Evolutionary conservation across 2,888 invertebrate species (phyloP), one percentile per base, ranked within the genome.

Genomic region (Oxystoma pomonae): DNA sequence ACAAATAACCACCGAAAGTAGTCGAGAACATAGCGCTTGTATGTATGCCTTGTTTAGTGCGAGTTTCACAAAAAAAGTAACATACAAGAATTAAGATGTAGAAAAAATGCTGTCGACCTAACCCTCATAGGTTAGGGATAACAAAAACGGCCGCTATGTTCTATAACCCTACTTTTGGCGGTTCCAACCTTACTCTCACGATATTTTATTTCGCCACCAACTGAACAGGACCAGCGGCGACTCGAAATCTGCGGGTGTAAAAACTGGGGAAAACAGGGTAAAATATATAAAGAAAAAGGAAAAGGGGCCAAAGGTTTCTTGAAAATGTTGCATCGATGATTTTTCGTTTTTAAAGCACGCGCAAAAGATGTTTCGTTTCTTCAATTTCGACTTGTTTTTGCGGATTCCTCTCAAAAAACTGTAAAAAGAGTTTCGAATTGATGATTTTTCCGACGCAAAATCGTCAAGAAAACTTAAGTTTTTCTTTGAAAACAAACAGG

Each of bases 201-300:
- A 86, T 72, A 86, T 86, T 76, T 86, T 86, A 70, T 86, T 86
- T 59, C 86, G 83, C 86, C 87, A 86, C 85, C 86, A 85, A 58
- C 84, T 84, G 74, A 84, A 85, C 72, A 85, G 81, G 74, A 85
- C 83, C 74, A 84, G 81, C 64, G 84, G 84, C 69, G 80, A 81
- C 62, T 77, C 79, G 71, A 80, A 79, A 68, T 76, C 78, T 64
- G 77, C 76, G 67, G 77, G 76, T 17, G 77, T 77, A 51, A 72
- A 73, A 59, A 72, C 69, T 2, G 74, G 74, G 3, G 71, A 70
- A 59, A 74, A 74, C 21, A 75, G 60, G 1, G 72, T 70, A 58
- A 74, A 74, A 61, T 71, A 73, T 18, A 73, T 64, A 58, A 69
- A 70, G 61, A 71, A 71, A 57, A 73, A 72, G n/a, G 72, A 72